A percentile compares a stretch with the other conserved stretches of the same genome.
Evolutionary conservation across 2,888 invertebrate species (phyloP).

Genomic region (Ligdia adustata): DNA sequence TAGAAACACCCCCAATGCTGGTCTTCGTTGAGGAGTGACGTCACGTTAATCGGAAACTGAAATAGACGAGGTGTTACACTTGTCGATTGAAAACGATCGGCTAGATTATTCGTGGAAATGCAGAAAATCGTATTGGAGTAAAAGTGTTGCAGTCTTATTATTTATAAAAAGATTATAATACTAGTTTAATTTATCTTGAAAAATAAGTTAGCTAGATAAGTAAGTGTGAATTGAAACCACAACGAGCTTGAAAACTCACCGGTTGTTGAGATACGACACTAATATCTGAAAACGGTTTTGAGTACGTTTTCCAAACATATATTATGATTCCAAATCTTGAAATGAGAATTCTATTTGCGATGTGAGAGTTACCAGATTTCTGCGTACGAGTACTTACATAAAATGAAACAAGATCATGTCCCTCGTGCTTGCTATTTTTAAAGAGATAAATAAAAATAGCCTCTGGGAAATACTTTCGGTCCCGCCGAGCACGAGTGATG

Average conservation of each 20-base stretch:
- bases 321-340: no score
- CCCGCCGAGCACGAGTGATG: conserved; percentile 37
- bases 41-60: conserved; percentile 64
- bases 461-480: conserved; percentile 42
- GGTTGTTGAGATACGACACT: no score
- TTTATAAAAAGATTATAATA: no score
- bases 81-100: conserved; percentile 1
- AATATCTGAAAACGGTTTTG: no score
- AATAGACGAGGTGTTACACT: conserved; percentile 21
- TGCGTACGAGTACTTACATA: conserved; percentile 34
- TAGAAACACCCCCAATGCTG: conserved; percentile 76
- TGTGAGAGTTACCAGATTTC: conserved; percentile 34
- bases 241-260: no score
- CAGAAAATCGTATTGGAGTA: not conserved
- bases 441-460: conserved; percentile 38
- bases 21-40: conserved; percentile 65
- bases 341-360: not conserved
- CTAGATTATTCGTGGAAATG: not conserved
- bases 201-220: no score
- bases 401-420: conserved; percentile 39
- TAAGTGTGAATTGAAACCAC: no score
- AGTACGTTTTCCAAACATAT: no score
- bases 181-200: no score
- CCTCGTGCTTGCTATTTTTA: conserved; percentile 15
- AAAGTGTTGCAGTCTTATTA: no score